These are phyloP conservation scores for Notiomystis cincta DNA, from an alignment of 2,113 vertebrate genomes.

Conservation along the genomic window DNA sequence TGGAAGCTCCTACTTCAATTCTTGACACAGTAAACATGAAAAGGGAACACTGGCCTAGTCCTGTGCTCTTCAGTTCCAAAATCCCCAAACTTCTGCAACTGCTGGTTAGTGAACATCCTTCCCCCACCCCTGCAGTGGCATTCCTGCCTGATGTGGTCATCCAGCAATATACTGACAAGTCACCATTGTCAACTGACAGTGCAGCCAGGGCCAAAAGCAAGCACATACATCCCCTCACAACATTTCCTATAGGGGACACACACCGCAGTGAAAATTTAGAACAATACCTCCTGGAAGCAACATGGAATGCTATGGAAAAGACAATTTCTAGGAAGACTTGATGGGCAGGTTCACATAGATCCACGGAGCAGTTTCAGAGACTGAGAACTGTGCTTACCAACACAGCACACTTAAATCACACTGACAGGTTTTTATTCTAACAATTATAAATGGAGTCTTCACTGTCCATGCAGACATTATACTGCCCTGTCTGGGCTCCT, in stretches of 20 bases:
- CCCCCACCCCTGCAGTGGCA: neutral
- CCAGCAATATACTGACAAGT: neutral
- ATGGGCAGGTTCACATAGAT: neutral
- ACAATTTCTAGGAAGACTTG: neutral
- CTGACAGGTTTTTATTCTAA: neutral
- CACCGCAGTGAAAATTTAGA: neutral
- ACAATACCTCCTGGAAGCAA: neutral
- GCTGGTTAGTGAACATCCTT: neutral
- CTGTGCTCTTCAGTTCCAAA: neutral
- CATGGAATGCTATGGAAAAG: neutral
- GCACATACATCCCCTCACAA: fast-evolving
- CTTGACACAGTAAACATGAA: neutral
- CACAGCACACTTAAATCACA: neutral
- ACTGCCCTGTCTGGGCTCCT: neutral
- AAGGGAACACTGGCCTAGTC: neutral
- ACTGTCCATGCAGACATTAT: neutral
- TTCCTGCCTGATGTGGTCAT: neutral
- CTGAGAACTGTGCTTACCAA: neutral
- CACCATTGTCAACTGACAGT: neutral
- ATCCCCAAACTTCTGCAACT: neutral
- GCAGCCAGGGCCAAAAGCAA: neutral
- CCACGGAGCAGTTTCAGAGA: neutral
- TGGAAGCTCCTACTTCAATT: neutral
- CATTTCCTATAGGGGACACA: neutral
- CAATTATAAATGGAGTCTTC: neutral